These are phyloP conservation scores for Crypturellus undulatus DNA, from an alignment of 2,113 vertebrate species.

Conservation along the genomic window DNA sequence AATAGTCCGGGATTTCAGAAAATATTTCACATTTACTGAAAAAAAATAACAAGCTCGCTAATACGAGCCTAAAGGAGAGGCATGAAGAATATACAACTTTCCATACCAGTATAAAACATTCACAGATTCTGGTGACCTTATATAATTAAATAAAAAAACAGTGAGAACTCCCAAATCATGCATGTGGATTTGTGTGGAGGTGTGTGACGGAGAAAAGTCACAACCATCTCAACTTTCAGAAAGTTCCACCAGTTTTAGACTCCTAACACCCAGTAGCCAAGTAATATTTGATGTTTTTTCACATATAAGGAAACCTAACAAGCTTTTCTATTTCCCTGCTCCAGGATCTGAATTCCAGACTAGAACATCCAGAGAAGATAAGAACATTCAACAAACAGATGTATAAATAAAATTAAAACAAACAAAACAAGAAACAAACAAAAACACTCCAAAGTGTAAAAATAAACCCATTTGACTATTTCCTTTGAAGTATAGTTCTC, in stretches of 20 bases:
- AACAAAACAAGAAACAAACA: too few relatives aligned
- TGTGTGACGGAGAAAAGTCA: neutral
- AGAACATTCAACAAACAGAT: neutral
- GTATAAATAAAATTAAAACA: neutral
- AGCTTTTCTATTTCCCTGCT: neutral
- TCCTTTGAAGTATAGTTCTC: neutral
- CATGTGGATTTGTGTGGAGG: accelerated
- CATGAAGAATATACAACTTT: neutral
- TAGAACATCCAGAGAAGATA: neutral
- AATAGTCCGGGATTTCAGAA: neutral
- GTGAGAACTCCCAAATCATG: too few relatives aligned
- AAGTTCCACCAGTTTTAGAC: neutral
- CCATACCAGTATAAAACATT: neutral
- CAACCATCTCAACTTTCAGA: neutral
- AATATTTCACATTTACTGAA: neutral
- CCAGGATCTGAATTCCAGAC: neutral
- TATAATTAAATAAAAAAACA: neutral
- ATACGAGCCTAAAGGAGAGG: neutral
- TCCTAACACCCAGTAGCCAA: neutral
- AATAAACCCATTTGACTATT: neutral
- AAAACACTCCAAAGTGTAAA: neutral
- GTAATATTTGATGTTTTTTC: neutral
- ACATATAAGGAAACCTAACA: neutral
- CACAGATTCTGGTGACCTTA: neutral
- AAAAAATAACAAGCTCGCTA: neutral